Percentiles rank a stretch among this genome's conserved stretches.
Conservation (phyloP, 2,113 vertebrate species). For the Microcebus murinus region DNA sequence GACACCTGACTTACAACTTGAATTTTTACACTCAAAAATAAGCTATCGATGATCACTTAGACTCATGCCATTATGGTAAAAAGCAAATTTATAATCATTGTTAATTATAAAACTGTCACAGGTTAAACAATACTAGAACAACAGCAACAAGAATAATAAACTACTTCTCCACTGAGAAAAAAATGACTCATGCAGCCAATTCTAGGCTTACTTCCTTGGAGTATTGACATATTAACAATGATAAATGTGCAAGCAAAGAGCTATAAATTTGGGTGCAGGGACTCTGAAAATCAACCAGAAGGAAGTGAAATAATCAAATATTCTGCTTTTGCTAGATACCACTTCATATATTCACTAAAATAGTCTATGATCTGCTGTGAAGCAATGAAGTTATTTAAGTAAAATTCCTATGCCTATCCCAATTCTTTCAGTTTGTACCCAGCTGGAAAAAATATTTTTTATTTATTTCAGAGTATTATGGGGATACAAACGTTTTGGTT, state of each 20-base stretch:
- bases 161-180: background rate
- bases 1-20: background rate
- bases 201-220: background rate
- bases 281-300: background rate
- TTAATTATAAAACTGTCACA: constrained; percentile 35
- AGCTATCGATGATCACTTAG: background rate
- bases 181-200: background rate
- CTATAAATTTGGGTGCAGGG: background rate
- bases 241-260: background rate
- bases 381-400: background rate
- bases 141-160: background rate
- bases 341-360: constrained; percentile 11
- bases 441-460: background rate
- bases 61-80: background rate
- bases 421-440: background rate
- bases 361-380: background rate
- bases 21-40: background rate
- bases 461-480: no score
- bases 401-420: background rate
- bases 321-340: background rate
- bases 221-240: constrained; percentile 39
- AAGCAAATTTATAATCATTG: background rate
- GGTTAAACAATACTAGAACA: background rate
- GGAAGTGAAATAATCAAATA: background rate
- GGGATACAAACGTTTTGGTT: no score